These are phyloP conservation scores for Zeuzera pyrina DNA, from an alignment of 2,888 invertebrate species.

Conservation along the genomic window DNA sequence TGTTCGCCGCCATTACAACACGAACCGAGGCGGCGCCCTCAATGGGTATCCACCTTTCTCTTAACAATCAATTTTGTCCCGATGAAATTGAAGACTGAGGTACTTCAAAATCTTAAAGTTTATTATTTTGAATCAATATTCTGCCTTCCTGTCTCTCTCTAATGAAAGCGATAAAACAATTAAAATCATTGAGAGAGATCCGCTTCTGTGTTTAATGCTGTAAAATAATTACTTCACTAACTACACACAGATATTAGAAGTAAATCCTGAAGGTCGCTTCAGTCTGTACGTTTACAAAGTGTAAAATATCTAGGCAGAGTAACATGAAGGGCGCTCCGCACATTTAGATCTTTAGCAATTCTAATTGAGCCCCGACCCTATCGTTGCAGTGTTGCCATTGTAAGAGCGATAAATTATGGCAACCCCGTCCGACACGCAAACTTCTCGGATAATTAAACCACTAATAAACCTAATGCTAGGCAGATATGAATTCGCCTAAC, in stretches of 20 bases:
- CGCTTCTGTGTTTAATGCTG: too few species aligned
- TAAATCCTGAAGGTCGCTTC: too few species aligned
- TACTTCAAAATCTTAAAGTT: too few species aligned
- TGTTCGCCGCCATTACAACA: constrained; percentile 1
- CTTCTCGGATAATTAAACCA: constrained; percentile 33
- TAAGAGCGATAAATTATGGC: constrained; percentile 27
- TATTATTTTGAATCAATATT: too few species aligned
- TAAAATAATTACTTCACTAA: too few species aligned
- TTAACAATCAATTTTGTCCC: constrained; percentile 5
- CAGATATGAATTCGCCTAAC: constrained; percentile 24
- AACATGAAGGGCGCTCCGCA: constrained; percentile 26
- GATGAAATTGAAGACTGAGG: neutral
- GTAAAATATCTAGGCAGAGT: constrained; percentile 15
- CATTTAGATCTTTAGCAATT: constrained; percentile 37
- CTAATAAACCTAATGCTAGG: constrained; percentile 27
- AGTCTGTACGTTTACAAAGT: too few species aligned
- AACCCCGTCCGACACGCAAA: constrained; percentile 26
- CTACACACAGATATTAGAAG: too few species aligned
- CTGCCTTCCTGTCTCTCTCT: too few species aligned
- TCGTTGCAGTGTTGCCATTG: constrained; percentile 27
- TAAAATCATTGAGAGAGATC: too few species aligned
- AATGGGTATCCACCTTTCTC: constrained; percentile 2
- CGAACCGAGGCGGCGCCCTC: constrained; percentile 1
- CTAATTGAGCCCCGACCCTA: constrained; percentile 31
- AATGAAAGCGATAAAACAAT: too few species aligned